Evolutionary conservation across 2,113 vertebrate species (phyloP).

Genomic region (Crotalus tigris): DNA sequence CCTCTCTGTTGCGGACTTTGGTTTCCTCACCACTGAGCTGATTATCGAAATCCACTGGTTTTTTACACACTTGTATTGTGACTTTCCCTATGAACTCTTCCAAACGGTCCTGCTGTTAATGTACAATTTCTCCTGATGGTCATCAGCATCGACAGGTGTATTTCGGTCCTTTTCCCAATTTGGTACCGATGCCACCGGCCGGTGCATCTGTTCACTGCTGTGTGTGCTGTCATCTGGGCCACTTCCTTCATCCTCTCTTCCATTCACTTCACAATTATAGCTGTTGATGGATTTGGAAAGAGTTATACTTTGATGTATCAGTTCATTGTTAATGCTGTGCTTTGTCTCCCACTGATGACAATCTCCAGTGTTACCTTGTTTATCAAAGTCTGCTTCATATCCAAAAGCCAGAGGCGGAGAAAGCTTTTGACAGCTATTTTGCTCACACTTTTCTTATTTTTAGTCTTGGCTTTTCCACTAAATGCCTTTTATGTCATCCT

Average conservation of each 20-base stretch:
- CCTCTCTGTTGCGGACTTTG: not conserved
- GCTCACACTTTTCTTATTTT: not conserved
- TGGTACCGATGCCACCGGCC: not conserved
- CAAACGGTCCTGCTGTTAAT: not conserved
- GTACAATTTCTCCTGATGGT: constrained; percentile 24
- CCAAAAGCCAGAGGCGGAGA: not conserved
- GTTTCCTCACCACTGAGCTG: not conserved
- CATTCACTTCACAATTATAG: not conserved
- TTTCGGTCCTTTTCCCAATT: not conserved
- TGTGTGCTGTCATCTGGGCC: not conserved
- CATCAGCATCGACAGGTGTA: constrained; percentile 7
- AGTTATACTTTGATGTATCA: not conserved
- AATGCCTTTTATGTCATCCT: not conserved
- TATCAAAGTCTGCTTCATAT: not conserved
- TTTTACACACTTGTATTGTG: not conserved
- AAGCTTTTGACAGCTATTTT: not conserved
- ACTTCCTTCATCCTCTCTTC: not conserved
- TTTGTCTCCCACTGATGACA: not conserved
- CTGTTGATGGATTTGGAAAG: too few relatives aligned
- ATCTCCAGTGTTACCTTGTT: not conserved
- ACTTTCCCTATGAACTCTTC: not conserved
- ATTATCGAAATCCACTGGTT: not conserved
- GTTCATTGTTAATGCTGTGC: not conserved
- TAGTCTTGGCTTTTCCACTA: not conserved
- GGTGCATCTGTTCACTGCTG: not conserved